Conservation (phyloP, 2,888 invertebrate species). For the Bibio marci region DNA sequence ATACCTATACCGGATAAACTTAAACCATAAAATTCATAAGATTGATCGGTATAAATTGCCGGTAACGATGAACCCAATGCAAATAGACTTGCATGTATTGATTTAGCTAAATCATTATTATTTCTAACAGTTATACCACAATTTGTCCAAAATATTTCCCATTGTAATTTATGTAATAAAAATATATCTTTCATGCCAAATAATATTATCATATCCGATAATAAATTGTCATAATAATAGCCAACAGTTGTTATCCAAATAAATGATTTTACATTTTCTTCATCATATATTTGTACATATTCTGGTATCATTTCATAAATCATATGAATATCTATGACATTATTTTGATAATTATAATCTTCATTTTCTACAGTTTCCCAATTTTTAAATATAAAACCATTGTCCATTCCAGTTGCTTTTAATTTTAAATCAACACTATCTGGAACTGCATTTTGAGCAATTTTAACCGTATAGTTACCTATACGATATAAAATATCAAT, state of each 20-base stretch:
- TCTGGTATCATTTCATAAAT: neutral
- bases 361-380: neutral
- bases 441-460: neutral
- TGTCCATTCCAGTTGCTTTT: no score
- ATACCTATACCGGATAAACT: conserved; percentile 41
- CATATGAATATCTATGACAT: neutral
- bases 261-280: neutral
- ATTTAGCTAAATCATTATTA: conserved; percentile 27
- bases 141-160: conserved; percentile 32
- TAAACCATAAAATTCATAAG: conserved; percentile 30
- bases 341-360: neutral
- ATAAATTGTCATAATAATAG: neutral
- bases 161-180: conserved; percentile 31
- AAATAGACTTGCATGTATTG: conserved; percentile 38
- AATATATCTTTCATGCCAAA: neutral
- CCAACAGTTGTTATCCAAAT: conserved; percentile 2
- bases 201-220: neutral
- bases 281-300: neutral
- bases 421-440: neutral
- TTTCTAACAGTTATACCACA: conserved; percentile 34
- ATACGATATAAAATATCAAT: no score
- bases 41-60: no score
- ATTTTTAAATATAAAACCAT: neutral
- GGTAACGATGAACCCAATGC: conserved; percentile 35
- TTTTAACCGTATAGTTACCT: no score